phyloP scores from a whole-genome alignment of 2,888 invertebrate genomes.

The Mythimna ferrago region DNA sequence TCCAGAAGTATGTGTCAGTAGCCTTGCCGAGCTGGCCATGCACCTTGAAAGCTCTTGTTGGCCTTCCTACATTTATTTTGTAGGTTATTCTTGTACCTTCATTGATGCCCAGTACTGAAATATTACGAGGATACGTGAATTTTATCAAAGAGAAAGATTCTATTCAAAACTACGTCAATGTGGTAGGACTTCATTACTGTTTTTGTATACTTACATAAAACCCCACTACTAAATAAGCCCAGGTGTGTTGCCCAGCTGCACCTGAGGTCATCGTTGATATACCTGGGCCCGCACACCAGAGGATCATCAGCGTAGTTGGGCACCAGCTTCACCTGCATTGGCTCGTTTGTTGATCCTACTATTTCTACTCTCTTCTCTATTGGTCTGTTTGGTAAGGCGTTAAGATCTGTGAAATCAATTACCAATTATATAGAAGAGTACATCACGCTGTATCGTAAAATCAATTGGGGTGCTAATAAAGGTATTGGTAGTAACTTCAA shows the following conservation, averaged over 20 bases:
- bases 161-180: no score
- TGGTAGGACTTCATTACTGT: no score
- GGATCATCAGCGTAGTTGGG: constrained; percentile 94
- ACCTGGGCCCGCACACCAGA: constrained; percentile 94
- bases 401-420: constrained; percentile 91
- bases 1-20: constrained; percentile 93
- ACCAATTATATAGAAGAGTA: not conserved
- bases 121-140: not conserved
- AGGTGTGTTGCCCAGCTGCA: constrained; percentile 91
- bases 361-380: constrained; percentile 91
- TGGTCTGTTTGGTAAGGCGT: constrained; percentile 92
- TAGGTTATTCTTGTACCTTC: constrained; percentile 91
- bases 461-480: no score
- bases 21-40: constrained; percentile 94
- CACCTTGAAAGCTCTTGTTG: constrained; percentile 93
- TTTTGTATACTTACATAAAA: constrained; percentile 91
- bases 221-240: constrained; percentile 93
- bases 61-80: constrained; percentile 90
- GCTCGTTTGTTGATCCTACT: constrained; percentile 91
- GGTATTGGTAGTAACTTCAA: not conserved
- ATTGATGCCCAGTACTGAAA: constrained; percentile 94
- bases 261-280: constrained; percentile 92
- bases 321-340: constrained; percentile 90
- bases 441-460: no score
- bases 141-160: no score